phyloP scores from a whole-genome alignment of 2,888 invertebrate genomes.

The Zele albiditarsus region DNA sequence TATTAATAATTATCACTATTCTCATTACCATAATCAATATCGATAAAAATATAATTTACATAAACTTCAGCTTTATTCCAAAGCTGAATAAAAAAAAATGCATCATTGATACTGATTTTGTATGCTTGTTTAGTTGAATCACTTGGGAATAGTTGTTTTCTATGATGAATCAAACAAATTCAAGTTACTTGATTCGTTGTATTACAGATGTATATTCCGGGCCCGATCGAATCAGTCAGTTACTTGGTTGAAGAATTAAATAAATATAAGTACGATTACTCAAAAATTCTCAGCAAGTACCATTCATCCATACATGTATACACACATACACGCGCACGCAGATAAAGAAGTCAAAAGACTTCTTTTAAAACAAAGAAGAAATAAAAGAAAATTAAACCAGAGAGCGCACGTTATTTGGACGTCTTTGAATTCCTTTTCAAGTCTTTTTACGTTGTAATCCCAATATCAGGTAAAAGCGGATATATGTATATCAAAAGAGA shows the following conservation, averaged over 20 bases:
- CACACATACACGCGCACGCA: background rate
- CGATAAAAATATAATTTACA: constrained; percentile 22
- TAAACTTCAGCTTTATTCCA: background rate
- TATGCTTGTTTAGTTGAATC: background rate
- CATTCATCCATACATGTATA: background rate
- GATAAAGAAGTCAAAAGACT: background rate
- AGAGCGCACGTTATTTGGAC: background rate
- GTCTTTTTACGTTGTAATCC: background rate
- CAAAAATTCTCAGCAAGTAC: background rate
- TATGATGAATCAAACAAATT: background rate
- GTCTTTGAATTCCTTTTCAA: background rate
- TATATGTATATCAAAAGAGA: constrained; percentile 2
- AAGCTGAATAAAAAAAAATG: background rate
- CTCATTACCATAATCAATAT: constrained; percentile 9
- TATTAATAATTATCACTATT: background rate
- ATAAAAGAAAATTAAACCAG: background rate
- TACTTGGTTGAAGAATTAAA: background rate
- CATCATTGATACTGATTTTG: constrained; percentile 8
- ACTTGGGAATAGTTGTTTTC: background rate
- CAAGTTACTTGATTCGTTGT: background rate
- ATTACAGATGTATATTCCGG: background rate
- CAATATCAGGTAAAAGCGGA: background rate
- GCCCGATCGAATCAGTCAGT: constrained; percentile 7
- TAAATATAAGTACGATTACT: constrained; percentile 10
- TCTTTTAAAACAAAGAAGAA: background rate